Base-by-base conservation (phyloP, 2,888 invertebrate species). In the Dysmachus trigonus region DNA sequence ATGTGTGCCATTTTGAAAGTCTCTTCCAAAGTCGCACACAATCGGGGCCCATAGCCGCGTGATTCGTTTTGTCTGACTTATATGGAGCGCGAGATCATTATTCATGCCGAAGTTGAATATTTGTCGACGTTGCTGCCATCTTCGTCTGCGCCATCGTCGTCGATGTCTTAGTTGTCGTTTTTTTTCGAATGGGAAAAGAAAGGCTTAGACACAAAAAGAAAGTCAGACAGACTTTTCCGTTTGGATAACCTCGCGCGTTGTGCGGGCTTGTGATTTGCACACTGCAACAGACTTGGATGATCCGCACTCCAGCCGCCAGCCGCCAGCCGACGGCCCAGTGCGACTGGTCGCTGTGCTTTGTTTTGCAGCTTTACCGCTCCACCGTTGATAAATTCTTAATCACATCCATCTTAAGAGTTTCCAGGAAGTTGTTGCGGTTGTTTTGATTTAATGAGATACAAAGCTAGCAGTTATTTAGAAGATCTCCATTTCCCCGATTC, bases 51-150 rank as follows among this genome's bases (percentile, higher is more conserved):
- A 5, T n/a, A n/a, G 13, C n/a, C n/a, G n/a, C 73, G 33, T 33
- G 73, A 31, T 73, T 73, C 33, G n/a, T 73, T 73, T 73, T 73
- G 73, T 73, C 35, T 73, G 73, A 62, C 62, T 62, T 62, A 62
- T 62, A 27, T 62, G 62, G 62, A 27, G 27, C 62, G 62, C 62
- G 22, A 62, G 13, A 62, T 62, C 62, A 62, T 62, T 62, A 62
- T 27, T 62, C 62, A 62, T 22, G 8, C 27, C 62, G 10, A 62
- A 22, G 62, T 62, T 62, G 62, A 62, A 62, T 62, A 62, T 62
- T 22, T 27, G 62, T 62, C 27, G 62, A 62, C 62, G 62, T 62
- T 22, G 47, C 62, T 27, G 27, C 27, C 8, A 18, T 62, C 62
- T 62, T 62, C 27, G 1, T 22, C 53, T 53, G 6, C 22, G 10